A percentile compares a stretch with the other conserved stretches of the same genome.
Evolutionary conservation across 2,888 invertebrate genomes (phyloP).

Genomic region (Agriopis leucophaearia): DNA sequence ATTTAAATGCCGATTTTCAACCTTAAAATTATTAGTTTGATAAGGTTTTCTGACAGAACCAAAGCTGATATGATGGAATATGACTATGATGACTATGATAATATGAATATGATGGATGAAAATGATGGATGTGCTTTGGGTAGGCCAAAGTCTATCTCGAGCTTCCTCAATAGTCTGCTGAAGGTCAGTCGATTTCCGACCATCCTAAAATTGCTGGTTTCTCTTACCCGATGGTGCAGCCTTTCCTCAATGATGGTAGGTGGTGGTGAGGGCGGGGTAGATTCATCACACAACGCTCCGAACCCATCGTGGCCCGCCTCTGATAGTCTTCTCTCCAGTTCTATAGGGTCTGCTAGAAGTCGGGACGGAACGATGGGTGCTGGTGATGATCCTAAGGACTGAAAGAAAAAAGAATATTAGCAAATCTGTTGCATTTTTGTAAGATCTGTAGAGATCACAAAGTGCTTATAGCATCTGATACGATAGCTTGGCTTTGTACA

Average conservation of each 20-base stretch:
- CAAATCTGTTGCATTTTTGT: background rate
- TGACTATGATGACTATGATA: too few species aligned
- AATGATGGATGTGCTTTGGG: too few species aligned
- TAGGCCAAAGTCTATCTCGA: too few species aligned
- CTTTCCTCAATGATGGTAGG: slow-evolving; percentile 80
- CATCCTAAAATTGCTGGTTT: background rate
- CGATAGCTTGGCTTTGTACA: too few species aligned
- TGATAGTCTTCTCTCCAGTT: slow-evolving; percentile 90
- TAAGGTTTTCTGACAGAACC: too few species aligned
- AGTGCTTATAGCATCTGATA: too few species aligned
- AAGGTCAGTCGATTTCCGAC: background rate
- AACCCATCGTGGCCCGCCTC: slow-evolving; percentile 83
- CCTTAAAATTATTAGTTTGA: too few species aligned
- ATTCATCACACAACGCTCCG: slow-evolving; percentile 75
- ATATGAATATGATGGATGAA: too few species aligned
- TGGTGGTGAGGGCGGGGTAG: slow-evolving; percentile 71
- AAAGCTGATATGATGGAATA: too few species aligned
- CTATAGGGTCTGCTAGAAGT: slow-evolving; percentile 93
- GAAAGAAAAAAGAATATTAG: slow-evolving; percentile 37
- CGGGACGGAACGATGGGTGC: slow-evolving; percentile 95
- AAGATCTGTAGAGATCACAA: background rate
- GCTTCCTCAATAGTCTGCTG: too few species aligned
- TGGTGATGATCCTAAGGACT: slow-evolving; percentile 89
- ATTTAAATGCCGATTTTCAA: background rate
- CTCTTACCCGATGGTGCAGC: slow-evolving; percentile 72